Evolutionary conservation across 2,888 invertebrate genomes (phyloP), one percentile per base, ranked within the genome.

Genomic region (Phlogophora meticulosa): DNA sequence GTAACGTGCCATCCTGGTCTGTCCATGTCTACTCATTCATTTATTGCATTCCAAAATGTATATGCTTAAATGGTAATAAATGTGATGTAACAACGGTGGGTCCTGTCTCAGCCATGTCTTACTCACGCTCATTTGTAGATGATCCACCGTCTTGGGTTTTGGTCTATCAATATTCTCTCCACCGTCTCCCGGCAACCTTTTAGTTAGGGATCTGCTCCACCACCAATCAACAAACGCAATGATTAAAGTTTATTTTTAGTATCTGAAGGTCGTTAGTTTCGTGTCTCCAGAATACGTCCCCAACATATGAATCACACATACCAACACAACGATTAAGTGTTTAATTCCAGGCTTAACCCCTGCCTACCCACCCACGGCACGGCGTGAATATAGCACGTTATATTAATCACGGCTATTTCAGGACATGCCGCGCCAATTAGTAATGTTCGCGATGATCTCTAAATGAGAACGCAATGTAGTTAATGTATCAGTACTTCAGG

Each of bases 331-430:
- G 62, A 59, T 75, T 80, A 28, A 48, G 64, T 74, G 55, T 71
- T 67, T 80, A 80, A 81, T 78, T 80, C 70, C 43, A 53, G 57
- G 42, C 55, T 66, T 51, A 59, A 62, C 72, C 58, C 32, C 62
- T 64, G 51, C 59, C 56, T 57, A 48, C 65, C 61, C 74, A 45
- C 51, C 56, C 53, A 45, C 34, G 24, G 13, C 55, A 38, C 52
- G 56, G 40, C 43, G 71, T 57, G 51, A 63, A 59, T 69, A 76
- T 71, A 71, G 42, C 65, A 1, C 40, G 15, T 56, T 59, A 70
- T 75, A 59, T 78, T 78, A 78, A 81, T 83, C 81, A 80, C 53
- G 45, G 68, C 68, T 81, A 83, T 80, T 77, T 68, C 52, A 60
- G 72, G 68, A 66, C 40, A 49, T 63, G 48, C 72, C 60, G 42